Conservation (phyloP, 2,797 vertebrate genomes). For the Eurystomus glaucurus region DNA sequence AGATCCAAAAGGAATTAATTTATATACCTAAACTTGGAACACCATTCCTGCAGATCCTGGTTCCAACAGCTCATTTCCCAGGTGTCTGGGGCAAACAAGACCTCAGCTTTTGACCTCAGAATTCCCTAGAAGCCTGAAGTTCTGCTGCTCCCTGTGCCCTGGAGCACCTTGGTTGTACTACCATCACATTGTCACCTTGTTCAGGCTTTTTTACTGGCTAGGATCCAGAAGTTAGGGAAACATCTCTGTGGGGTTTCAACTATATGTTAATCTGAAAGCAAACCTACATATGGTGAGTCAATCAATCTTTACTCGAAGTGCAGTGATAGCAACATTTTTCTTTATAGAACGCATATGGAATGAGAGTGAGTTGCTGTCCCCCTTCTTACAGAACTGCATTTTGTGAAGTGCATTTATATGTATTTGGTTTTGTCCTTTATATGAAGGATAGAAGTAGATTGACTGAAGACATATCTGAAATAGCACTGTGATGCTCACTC, state of each 20-base stretch:
- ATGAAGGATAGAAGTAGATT: not conserved
- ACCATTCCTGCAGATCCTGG: not conserved
- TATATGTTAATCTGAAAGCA: constrained; percentile 41
- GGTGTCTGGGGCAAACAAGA: not conserved
- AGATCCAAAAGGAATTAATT: not conserved
- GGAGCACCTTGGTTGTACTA: not conserved
- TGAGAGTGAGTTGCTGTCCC: not conserved
- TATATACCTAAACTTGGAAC: not conserved
- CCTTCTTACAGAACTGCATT: constrained; percentile 14
- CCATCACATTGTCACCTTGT: not conserved
- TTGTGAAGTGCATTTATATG: constrained; percentile 30
- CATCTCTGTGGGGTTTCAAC: not conserved
- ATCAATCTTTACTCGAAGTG: constrained; percentile 46
- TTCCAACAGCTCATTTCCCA: not conserved
- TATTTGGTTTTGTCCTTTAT: constrained; percentile 29
- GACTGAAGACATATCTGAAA: constrained; percentile 8
- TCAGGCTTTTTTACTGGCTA: not conserved
- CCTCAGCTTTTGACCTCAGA: not conserved
- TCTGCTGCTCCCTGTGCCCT: not conserved
- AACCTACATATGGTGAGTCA: constrained; percentile 49
- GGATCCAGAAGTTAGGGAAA: not conserved
- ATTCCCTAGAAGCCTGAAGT: not conserved
- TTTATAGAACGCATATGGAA: constrained; percentile 40
- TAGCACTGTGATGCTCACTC: not conserved
- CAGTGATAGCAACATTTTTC: not conserved